These are phyloP conservation scores for Rhadinocentrus ornatus DNA, from an alignment of 2,797 vertebrate species.

Conservation along the genomic window DNA sequence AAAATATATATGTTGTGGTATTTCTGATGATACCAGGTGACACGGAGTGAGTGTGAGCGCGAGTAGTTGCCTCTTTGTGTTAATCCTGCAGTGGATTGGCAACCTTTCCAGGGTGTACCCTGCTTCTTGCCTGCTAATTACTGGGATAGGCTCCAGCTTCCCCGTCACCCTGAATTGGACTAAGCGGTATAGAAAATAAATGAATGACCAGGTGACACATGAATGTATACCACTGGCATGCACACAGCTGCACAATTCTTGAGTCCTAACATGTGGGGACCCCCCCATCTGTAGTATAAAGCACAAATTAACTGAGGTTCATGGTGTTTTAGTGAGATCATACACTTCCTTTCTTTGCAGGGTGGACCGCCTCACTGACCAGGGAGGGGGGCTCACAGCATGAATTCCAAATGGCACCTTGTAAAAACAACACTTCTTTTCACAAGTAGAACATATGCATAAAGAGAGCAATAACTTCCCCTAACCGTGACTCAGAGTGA, in stretches of 20 bases:
- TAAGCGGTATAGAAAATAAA: too few species aligned
- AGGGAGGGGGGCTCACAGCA: slow-evolving; percentile 29
- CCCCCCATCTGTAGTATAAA: slow-evolving; percentile 1
- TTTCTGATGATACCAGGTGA: not conserved
- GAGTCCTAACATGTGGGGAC: slow-evolving; percentile 30
- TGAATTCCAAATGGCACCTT: slow-evolving; percentile 35
- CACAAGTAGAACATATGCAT: slow-evolving; percentile 46
- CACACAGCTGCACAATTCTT: slow-evolving; percentile 9
- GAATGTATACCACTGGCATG: slow-evolving; percentile 22
- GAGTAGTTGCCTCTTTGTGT: not conserved
- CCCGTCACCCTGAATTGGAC: too few species aligned
- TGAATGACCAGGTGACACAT: slow-evolving; percentile 2
- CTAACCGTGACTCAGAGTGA: slow-evolving; percentile 74
- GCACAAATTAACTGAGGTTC: slow-evolving; percentile 36
- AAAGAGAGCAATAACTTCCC: slow-evolving; percentile 59
- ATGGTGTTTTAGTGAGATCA: slow-evolving; percentile 19
- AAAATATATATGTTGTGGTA: not conserved
- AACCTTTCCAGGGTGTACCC: not conserved
- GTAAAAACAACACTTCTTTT: slow-evolving; percentile 35
- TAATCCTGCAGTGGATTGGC: not conserved
- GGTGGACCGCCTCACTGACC: slow-evolving; percentile 48
- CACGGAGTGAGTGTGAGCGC: not conserved
- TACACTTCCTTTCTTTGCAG: slow-evolving; percentile 34
- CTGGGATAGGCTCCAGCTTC: too few species aligned
- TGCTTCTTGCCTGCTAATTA: not conserved